Evolutionary conservation across 2,797 vertebrate species (phyloP).

Genomic region (Bovichtus variegatus): DNA sequence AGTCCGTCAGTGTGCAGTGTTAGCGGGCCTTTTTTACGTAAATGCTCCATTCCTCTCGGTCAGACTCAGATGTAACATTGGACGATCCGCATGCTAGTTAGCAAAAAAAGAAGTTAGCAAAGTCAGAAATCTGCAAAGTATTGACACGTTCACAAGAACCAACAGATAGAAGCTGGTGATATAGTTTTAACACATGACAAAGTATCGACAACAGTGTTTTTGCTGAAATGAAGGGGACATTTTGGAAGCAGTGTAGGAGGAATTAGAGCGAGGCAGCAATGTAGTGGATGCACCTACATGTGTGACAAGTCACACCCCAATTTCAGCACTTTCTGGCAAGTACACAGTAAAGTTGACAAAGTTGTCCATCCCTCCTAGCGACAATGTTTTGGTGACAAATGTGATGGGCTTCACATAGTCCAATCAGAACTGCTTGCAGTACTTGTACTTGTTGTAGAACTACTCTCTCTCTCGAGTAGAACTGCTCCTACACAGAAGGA

Average conservation of each 20-base stretch:
- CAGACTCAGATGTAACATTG: neutral
- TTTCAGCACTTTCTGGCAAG: neutral
- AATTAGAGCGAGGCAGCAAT: neutral
- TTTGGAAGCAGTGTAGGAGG: neutral
- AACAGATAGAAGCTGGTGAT: neutral
- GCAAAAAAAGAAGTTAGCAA: neutral
- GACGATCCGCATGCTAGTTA: neutral
- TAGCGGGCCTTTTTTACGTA: neutral
- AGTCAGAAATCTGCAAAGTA: neutral
- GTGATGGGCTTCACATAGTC: neutral
- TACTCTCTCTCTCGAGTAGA: no score
- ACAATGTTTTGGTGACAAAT: neutral
- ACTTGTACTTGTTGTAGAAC: no score
- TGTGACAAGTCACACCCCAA: neutral
- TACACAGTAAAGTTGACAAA: neutral
- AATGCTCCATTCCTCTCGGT: no score
- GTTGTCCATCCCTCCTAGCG: neutral
- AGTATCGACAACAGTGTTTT: neutral
- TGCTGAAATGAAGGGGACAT: neutral
- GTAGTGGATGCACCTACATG: neutral
- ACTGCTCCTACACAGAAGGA: neutral
- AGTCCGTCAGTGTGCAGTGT: neutral
- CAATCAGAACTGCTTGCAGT: neutral
- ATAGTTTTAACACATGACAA: neutral
- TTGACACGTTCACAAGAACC: neutral